Evolutionary conservation across 2,888 invertebrate species (phyloP), one percentile per base, ranked within the genome.

Genomic region (Caenorhabditis afra): DNA sequence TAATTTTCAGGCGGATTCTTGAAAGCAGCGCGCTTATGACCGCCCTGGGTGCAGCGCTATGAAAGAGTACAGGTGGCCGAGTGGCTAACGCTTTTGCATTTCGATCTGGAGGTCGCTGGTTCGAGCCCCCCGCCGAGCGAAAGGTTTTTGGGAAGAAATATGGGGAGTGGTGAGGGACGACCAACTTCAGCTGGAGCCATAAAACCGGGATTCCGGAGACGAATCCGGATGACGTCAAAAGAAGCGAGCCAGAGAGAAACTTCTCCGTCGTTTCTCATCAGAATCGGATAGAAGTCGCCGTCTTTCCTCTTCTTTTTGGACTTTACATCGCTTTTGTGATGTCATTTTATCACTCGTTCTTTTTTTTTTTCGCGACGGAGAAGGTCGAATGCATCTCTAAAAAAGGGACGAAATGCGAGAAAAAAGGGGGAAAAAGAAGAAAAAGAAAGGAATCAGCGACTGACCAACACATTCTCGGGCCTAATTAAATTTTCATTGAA

Each of bases 401-500:
- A 20, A 57, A 41, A 12, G 22, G 10, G 16, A 3, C 3, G 37
- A 22, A 44, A n/a, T 4, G 20, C 1, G n/a, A 18, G n/a, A 58
- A 22, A 58, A 50, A 22, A 58, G 14, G 39, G 29, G 39, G 57
- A 39, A 29, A 52, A 52, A 52, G 3, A 52, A 12, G n/a, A 11
- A 29, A 52, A 29, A 52, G 14, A 52, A 52, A 52, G 29, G 11
- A 18, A 58, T 37, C 35, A 52, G 52, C 52, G 41, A 39, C 22
- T 29, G 14, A 16, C 35, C 16, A 20, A 22, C 22, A 71, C 62
- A 62, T 29, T 29, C 29, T 29, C 29, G 29, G 29, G 4, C 29
- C 3, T 71, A 71, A 71, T 71, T 71, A 71, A 71, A 71, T 71
- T 71, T 71, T 71, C 71, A 71, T 71, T 55, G 62, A 71, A 71